A percentile compares a stretch with the other conserved stretches of the same genome.
These are phyloP conservation scores for Asarcornis scutulata DNA, from an alignment of 2,113 vertebrate genomes.

Conservation along the genomic window DNA sequence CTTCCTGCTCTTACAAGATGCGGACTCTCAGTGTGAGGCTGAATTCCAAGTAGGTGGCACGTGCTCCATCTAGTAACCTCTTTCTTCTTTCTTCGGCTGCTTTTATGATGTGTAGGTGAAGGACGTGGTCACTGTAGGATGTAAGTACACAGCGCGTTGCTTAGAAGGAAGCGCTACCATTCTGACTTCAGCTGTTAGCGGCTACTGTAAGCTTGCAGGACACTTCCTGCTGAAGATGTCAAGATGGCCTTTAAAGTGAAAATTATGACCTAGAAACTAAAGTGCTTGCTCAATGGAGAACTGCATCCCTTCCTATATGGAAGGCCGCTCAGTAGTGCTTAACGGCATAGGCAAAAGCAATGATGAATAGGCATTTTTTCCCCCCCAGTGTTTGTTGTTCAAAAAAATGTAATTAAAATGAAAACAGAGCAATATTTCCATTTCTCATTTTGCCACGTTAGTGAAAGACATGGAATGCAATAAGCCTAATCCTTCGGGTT, in stretches of 20 bases:
- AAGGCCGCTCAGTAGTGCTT: background rate
- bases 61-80: background rate
- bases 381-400: background rate
- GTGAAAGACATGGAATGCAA: background rate
- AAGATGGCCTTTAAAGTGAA: slow-evolving; percentile 5
- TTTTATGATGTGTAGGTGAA: background rate
- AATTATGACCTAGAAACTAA: background rate
- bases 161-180: background rate
- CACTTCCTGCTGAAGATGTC: background rate
- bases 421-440: background rate
- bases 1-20: background rate
- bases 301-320: background rate
- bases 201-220: background rate
- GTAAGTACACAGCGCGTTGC: background rate
- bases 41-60: background rate
- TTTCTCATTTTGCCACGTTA: background rate
- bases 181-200: background rate
- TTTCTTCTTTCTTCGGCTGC: background rate
- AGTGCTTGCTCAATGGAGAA: background rate
- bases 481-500: background rate
- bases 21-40: background rate
- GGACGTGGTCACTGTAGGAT: no score
- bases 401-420: background rate
- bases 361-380: background rate
- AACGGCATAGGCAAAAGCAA: accelerated